A percentile compares a stretch with the other conserved stretches of the same genome.
These are phyloP conservation scores for Urophycis tenuis DNA, from an alignment of 2,797 vertebrate species.

Conservation along the genomic window DNA sequence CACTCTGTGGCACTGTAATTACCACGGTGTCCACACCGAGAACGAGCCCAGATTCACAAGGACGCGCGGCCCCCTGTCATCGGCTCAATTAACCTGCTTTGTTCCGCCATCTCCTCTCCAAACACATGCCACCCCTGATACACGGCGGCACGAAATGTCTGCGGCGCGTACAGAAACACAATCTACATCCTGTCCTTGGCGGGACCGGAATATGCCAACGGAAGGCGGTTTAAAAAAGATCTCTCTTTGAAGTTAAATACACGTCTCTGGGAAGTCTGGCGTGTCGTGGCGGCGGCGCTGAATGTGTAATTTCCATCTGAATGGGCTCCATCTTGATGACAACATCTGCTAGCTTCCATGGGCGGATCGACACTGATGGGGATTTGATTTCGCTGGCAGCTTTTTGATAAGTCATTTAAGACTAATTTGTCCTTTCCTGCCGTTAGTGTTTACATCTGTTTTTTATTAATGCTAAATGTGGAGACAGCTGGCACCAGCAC, in stretches of 20 bases:
- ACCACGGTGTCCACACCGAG: slow-evolving; percentile 18
- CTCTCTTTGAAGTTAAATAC: slow-evolving; percentile 33
- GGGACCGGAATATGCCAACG: slow-evolving; percentile 23
- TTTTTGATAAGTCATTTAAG: slow-evolving; percentile 41
- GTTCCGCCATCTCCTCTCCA: slow-evolving; percentile 45
- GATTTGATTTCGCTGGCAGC: slow-evolving; percentile 37
- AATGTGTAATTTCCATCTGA: slow-evolving; percentile 38
- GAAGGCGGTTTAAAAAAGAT: slow-evolving; percentile 28
- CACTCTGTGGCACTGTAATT: slow-evolving; percentile 58
- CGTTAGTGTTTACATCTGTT: slow-evolving; percentile 18
- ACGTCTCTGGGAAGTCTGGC: slow-evolving; percentile 33
- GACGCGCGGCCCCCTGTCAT: slow-evolving; percentile 30
- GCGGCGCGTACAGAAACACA: slow-evolving; percentile 24
- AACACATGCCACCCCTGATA: slow-evolving; percentile 29
- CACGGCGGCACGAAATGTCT: slow-evolving; percentile 16
- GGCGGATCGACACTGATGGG: slow-evolving; percentile 26
- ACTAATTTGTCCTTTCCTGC: slow-evolving; percentile 32
- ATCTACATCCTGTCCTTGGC: slow-evolving; percentile 36
- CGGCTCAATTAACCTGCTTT: slow-evolving; percentile 61
- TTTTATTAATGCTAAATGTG: slow-evolving; percentile 15
- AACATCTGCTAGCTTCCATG: slow-evolving; percentile 31
- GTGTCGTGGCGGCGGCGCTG: background rate
- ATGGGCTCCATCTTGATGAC: slow-evolving; percentile 34
- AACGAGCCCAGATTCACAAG: slow-evolving; percentile 1
- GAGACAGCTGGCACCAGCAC: background rate